Base-by-base conservation (phyloP, 2,888 invertebrate genomes). In the Eustalomyia histrio region DNA sequence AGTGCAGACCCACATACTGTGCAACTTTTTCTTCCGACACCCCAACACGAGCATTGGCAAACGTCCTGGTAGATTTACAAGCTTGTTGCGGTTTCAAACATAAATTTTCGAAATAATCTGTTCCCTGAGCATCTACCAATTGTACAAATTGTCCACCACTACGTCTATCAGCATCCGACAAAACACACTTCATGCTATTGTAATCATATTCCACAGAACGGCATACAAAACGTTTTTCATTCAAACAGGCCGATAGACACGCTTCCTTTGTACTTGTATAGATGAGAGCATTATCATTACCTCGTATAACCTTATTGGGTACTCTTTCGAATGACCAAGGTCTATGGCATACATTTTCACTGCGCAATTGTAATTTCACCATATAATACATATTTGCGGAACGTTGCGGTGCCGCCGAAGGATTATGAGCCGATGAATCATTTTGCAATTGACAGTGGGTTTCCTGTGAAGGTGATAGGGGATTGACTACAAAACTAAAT, bases 221-320 rank as follows among this genome's bases (percentile, higher is more conserved):
- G 88, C 97, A 98, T 14, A 95, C 94, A 90, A 97, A 97, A 69
- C 97, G 95, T 90, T 96, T 96, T 93, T 98, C 97, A 89, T 97
- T 97, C 69, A 97, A 92, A 89, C 97, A 98, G 52, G 97, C 96
- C 29, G 97, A 96, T 33, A 97, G 92, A 88, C 97, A 98, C 79
- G 97, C 97, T 92, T 97, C 97, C 91, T 97, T 97, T 76, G 97
- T 97, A 61, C 97, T 97, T 1, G 97, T 97, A 90, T 97, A 97
- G 90, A 97, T 97, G 81, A 97, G 92, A 47, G 97, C 96, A 88
- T 97, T 97, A 92, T 97, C 97, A 86, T 97, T 92, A 0, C 97
- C 97, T 50, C 97, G 93, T 78, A 97, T 95, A 91, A 97, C 95
- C 91, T 97, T 97, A 90, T 97, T 97, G 4, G 97, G 97, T 53